Base-by-base conservation (phyloP, 37 sponge, comb jelly and placozoan genomes). In the Halichondria panicea region DNA sequence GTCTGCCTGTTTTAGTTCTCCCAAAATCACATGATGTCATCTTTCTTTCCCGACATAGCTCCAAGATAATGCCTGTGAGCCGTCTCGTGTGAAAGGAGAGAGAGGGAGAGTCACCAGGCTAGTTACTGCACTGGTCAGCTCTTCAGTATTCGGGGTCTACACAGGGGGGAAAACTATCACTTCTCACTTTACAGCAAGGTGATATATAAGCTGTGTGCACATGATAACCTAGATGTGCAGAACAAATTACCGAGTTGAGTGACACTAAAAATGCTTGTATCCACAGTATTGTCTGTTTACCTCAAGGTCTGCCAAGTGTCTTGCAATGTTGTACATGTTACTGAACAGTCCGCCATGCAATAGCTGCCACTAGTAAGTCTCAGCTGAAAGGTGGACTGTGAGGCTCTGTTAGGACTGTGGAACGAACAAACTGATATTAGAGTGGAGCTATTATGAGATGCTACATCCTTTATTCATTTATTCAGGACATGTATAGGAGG, bases 1-100 rank as follows among this genome's bases (percentile, higher is more conserved):
- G 15, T 48, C 36, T 12, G 11, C 15, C 11, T 37, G 52, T 12
- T 39, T 50, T 50, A 87, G 66, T 7, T 81, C 75, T 60, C 84
- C 89, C 79, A 84, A 32, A 31, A 89, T 41, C 13, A 84, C 84
- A 18, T 89, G 42, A 89, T 89, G 66, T 89, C 90, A 74, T 84
- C 90, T 50, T 63, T 74, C 38, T 89, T 89, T 50, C 90, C 90
- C 0, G 9, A 36, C 25, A 36, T 75, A 75, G 8, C 32, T 48
- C 75, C 75, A 75, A 0, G 63, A 60, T 6, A 53, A 68, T 62
- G 27, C 75, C 35, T 72, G 57, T 30, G 80, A 73, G 55, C 70
- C 78, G 28, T 59, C 32, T 62, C 35, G 53, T n/a, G 86, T 82
- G 70, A 85, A 90, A 19, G 86, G 91, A 4, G 91, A 90, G n/a